Evolutionary conservation across 2,797 vertebrate species (phyloP).

Genomic region (Graptemys geographica): DNA sequence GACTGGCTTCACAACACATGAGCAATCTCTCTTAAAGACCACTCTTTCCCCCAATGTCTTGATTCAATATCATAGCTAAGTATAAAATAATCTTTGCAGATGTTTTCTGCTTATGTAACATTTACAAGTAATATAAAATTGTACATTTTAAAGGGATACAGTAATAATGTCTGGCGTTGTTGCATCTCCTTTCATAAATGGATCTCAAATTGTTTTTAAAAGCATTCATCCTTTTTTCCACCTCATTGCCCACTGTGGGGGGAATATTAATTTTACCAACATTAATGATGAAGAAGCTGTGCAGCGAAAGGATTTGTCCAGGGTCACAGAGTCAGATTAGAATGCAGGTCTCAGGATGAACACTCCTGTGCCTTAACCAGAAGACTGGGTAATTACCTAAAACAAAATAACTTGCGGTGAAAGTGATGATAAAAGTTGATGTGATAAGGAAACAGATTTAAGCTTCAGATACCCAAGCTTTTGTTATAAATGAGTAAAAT

Average conservation of each 20-base stretch:
- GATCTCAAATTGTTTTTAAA: background rate
- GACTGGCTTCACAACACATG: background rate
- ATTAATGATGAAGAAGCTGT: background rate
- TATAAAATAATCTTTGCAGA: background rate
- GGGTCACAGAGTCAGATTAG: background rate
- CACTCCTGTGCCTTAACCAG: background rate
- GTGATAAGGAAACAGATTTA: background rate
- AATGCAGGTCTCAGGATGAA: background rate
- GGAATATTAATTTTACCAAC: background rate
- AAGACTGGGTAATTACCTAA: background rate
- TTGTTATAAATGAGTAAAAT: background rate
- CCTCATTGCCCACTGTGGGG: background rate
- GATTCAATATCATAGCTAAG: background rate
- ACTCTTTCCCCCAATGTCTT: background rate
- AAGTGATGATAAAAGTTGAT: background rate
- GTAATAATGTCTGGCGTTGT: background rate
- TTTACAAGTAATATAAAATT: background rate
- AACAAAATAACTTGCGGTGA: background rate
- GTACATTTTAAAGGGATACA: background rate
- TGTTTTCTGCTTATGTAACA: background rate
- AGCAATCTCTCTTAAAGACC: background rate
- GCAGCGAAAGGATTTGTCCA: background rate
- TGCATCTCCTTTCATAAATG: background rate
- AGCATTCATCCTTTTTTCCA: background rate
- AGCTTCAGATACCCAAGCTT: background rate